phyloP scores from a whole-genome alignment of 2,888 invertebrate genomes.

The Scaptomyza cyrtandrae region DNA sequence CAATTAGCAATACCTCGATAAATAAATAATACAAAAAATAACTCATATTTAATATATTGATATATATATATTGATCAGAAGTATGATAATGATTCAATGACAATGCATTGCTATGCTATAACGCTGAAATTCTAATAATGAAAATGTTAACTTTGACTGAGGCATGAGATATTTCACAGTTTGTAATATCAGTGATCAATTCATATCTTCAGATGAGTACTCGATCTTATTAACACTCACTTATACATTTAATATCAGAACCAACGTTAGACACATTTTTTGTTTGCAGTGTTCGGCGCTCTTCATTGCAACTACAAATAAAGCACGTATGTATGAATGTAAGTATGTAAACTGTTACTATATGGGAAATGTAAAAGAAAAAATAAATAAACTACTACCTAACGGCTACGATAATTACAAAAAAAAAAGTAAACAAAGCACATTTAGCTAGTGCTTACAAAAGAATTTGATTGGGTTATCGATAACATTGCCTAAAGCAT shows the following conservation, averaged over 20 bases:
- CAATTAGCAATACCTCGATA: too few relatives aligned
- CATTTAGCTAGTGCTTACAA: neutral
- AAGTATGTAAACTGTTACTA: neutral
- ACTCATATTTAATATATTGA: neutral
- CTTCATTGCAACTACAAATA: neutral
- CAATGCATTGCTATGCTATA: neutral
- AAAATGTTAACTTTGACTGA: neutral
- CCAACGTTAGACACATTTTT: neutral
- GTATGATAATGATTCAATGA: neutral
- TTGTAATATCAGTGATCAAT: neutral
- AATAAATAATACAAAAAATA: neutral
- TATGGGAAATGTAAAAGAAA: neutral
- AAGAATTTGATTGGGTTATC: neutral
- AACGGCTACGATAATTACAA: neutral
- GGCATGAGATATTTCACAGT: neutral
- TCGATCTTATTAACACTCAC: neutral
- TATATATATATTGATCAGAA: neutral
- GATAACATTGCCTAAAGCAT: neutral
- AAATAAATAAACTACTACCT: neutral
- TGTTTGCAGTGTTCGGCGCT: neutral
- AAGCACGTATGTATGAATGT: neutral
- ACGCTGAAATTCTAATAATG: neutral
- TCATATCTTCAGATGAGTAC: neutral
- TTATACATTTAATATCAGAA: neutral
- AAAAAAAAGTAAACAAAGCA: neutral